A percentile compares a stretch with the other conserved stretches of the same genome.
Conservation (phyloP, 2,888 invertebrate species). For the Meghimatium bilineatum region DNA sequence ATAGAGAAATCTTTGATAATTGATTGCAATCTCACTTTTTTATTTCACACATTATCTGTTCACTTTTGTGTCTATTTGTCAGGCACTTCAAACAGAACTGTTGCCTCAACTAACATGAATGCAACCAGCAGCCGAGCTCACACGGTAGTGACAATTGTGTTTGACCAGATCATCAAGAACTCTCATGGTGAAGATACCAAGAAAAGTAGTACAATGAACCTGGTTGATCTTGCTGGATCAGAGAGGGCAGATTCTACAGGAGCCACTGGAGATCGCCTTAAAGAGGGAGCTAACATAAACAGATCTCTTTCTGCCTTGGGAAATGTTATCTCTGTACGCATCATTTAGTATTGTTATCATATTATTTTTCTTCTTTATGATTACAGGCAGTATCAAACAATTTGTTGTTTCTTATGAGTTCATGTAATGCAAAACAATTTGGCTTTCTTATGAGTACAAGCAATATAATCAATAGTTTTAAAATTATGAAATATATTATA, state of each 20-base stretch:
- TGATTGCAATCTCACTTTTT: no score
- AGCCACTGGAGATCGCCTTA: conserved; percentile 77
- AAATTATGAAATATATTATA: no score
- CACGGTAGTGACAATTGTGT: conserved; percentile 77
- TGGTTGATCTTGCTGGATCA: conserved; percentile 78
- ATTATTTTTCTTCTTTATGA: not conserved
- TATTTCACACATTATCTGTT: not conserved
- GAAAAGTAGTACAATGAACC: conserved; percentile 77
- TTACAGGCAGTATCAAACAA: no score
- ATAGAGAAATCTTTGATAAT: no score
- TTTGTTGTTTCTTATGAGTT: no score
- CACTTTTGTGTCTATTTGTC: not conserved
- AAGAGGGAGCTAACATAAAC: conserved; percentile 78
- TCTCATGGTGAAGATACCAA: conserved; percentile 73
- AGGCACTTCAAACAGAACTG: conserved; percentile 77
- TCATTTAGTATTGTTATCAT: not conserved
- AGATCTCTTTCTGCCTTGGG: conserved; percentile 77
- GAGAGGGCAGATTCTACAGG: conserved; percentile 78
- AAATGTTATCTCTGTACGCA: conserved; percentile 77
- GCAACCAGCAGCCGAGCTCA: conserved; percentile 78
- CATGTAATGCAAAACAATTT: no score
- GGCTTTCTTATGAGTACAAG: no score
- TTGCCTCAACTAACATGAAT: conserved; percentile 78
- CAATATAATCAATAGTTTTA: no score
- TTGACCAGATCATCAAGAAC: conserved; percentile 76